Conservation (phyloP, 2,888 invertebrate species). For the Drosophila mercatorum region DNA sequence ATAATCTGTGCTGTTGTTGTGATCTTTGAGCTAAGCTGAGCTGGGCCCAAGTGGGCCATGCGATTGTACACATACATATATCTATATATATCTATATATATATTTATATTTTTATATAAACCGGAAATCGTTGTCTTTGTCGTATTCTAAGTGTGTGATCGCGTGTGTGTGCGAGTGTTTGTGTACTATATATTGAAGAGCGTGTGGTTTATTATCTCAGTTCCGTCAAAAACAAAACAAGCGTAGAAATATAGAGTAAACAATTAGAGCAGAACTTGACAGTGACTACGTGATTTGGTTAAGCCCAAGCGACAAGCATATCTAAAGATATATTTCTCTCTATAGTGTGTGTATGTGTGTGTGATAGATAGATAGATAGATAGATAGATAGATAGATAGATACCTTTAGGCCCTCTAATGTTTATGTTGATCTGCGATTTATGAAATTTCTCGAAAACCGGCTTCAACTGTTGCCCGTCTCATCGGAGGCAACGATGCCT, state of each 20-base stretch:
- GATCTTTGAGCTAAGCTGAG: conserved; percentile 13
- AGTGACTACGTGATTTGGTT: conserved; percentile 68
- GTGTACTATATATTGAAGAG: conserved; percentile 33
- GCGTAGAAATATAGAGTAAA: conserved; percentile 71
- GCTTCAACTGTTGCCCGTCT: conserved; percentile 27
- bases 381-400: conserved; percentile 2
- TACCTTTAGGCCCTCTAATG: conserved; percentile 18
- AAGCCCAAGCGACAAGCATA: conserved; percentile 23
- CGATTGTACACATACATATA: conserved; percentile 22
- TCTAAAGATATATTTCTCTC: background rate
- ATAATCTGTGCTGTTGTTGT: conserved; percentile 26
- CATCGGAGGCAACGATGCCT: conserved; percentile 23
- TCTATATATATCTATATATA: conserved; percentile 39
- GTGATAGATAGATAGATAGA: background rate
- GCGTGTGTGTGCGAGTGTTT: conserved; percentile 15
- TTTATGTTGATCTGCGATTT: conserved; percentile 34
- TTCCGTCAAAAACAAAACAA: conserved; percentile 68
- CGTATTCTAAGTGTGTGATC: conserved; percentile 49
- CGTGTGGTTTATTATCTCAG: conserved; percentile 66
- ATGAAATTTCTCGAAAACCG: conserved; percentile 44
- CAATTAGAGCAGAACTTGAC: conserved; percentile 65
- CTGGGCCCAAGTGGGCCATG: conserved; percentile 49
- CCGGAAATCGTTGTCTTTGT: conserved; percentile 64
- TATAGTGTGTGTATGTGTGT: background rate
- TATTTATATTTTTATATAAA: conserved; percentile 53